Base-by-base conservation (phyloP, 2,113 vertebrate species). In the Sigmodon hispidus region DNA sequence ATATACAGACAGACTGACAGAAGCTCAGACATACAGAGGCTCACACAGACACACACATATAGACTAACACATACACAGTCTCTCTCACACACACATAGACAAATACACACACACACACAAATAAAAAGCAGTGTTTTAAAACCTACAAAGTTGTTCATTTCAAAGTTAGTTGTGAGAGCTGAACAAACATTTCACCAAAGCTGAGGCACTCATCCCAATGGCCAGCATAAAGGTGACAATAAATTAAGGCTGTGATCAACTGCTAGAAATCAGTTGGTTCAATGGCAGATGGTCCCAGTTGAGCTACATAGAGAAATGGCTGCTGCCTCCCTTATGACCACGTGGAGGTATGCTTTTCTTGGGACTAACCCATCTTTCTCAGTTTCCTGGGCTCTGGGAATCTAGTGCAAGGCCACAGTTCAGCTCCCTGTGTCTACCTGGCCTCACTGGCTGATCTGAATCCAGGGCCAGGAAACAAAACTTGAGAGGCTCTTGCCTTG, bases 21-120 rank as follows among this genome's bases (percentile, higher is more conserved):
- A n/a, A n/a, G n/a, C n/a, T n/a, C n/a, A 45, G 0, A 45, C 12
- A 31, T 7, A 40, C 22, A 48, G 0, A 73, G n/a, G n/a, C 9
- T 19, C 43, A 79, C 29, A 52, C 7, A 50, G 15, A 76, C 26
- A 48, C 7, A 79, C 16, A 55, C 1, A 76, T 29, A 81, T 3
- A 79, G 19, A 57, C 16, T 26, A 7, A 57, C 1, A 48, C 12
- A 77, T 2, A 34, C 29, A 43, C 0, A 26, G 31, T 31, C 45
- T 8, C 75, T 19, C 3, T 34, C 16, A 34, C 5, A 50, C 16
- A 34, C 48, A 43, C 21, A 17, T 29, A n/a, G n/a, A 48, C 45
- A 79, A 3, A 79, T 10, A 77, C 7, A 34, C 29, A 19, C 29
- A 45, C 45, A 50, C 12, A 77, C 45, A 77, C 55, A 61, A 40